Base-by-base conservation (phyloP, 2,797 vertebrate genomes). In the Girardinus metallicus region DNA sequence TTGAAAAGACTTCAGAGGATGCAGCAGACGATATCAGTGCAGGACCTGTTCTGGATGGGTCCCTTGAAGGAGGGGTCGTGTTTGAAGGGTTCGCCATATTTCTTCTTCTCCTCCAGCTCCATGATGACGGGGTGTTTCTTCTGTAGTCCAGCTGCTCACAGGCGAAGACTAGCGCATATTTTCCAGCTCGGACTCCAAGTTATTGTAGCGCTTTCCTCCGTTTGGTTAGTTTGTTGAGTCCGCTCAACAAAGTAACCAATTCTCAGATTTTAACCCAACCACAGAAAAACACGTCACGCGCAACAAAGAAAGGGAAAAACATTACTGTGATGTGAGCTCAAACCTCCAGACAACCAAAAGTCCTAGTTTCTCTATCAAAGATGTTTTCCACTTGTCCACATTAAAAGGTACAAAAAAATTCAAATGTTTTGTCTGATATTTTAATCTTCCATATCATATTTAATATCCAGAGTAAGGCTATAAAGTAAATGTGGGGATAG, bases 91-190 rank as follows among this genome's bases (percentile, higher is more conserved):
- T n/a, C n/a, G n/a, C 95, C 95, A 88, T 92, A 95, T 94, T 94
- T 94, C 18, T 83, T 75, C 79, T 91, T 94, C 84, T 95, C 94
- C 77, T 95, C 92, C 87, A 87, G 88, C 46, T 95, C 94, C 96
- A 96, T 96, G 79, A 4, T 83, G 16, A 2, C 73, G 21, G 62
- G 34, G 62, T 29, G 75, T 55, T 85, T 79, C 79, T 72, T 79
- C 49, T 77, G 29, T 39, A 51, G 21, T 34, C 47, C 29, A 82
- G 34, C 23, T 47, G 79, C 75, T 80, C 77, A 26, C 7, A 68
- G 53, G 49, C 15, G 80, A 74, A 64, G 26, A 13, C 83, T 83
- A 79, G 71, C 75, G 84, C 87, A 86, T 85, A 74, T 80, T 87
- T 71, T 76, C 76, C 84, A 80, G 74, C 0, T 51, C 10, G 2